Evolutionary conservation across 2,113 vertebrate species (phyloP), one percentile per base, ranked within the genome.

Genomic region (Micronisus gabar): DNA sequence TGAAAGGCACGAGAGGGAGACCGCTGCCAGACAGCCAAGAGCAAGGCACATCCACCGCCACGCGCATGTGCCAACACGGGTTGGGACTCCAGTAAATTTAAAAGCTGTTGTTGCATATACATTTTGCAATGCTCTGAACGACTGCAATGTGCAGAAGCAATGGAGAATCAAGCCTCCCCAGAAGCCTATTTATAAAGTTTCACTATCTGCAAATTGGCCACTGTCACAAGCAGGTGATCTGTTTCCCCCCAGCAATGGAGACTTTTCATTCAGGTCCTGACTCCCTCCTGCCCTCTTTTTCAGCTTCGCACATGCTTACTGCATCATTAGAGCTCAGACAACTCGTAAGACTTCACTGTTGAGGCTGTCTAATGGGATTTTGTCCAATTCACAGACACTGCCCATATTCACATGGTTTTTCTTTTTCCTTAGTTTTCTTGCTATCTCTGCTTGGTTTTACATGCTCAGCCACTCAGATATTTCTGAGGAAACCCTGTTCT

Each of bases 61-160:
- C 0, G 1, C 11, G 0, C 30, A 34, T 3, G 4, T 13, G 29
- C 27, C 40, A 71, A 25, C 26, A 25, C 2, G 1, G 5, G 14
- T 4, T 52, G 58, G 45, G 26, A 47, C 43, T 48, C 25, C 26
- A 9, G 17, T 10, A 36, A 27, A 76, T 23, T 25, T 41, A 71
- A 27, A 65, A 43, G 30, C 30, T 71, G 11, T 25, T 23, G 10
- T 11, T 56, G 16, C 4, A 2, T 6, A 6, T 23, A 20, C 10
- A 19, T 52, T 71, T 75, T 81, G 45, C 12, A n/a, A 14, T 3
- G 5, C n/a, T 61, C 40, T 76, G 85, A 75, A 76, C 18, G 52
- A 50, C 47, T 25, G 15, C 70, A 43, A 17, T 3, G 15, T 21
- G 40, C 45, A 65, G n/a, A 78, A n/a, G 20, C 41, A 34, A 62